Evolutionary conservation across 2,113 vertebrate genomes (phyloP), one percentile per base, ranked within the genome.

Genomic region (Phoenicopterus ruber): DNA sequence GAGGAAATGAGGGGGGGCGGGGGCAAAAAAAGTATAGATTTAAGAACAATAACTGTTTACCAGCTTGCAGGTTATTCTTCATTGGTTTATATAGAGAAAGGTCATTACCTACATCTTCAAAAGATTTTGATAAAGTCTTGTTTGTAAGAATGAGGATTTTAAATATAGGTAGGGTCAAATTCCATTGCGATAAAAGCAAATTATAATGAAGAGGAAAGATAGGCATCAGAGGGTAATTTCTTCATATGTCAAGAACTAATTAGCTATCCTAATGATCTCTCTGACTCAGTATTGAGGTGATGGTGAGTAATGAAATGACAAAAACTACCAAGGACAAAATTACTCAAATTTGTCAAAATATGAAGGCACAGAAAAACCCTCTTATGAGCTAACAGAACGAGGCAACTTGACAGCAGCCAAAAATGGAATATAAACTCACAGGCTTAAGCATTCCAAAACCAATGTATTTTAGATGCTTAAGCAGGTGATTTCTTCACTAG

Each of bases 191-290:
- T 36, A 88, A 88, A 96, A 86, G 26, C 11, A 58, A 86, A 67
- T 82, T 76, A 90, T 20, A 90, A 88, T 34, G 21, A 96, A 74
- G 38, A 74, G 15, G 36, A 90, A 84, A 86, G n/a, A 92, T 0
- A 78, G 47, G 61, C 55, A 92, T 71, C 61, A 63, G 57, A 86
- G 29, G 31, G 32, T 31, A 78, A 78, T 78, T 84, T 55, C 62
- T 59, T 93, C 78, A 47, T 36, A 88, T 76, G 65, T 95, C 81
- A 93, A 91, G 77, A 95, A 86, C 52, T 89, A 95, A 95, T 82
- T 94, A 94, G 49, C 32, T 93, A 79, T 54, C 40, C 44, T 84
- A 93, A 89, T 66, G 31, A 89, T 86, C 55, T 74, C 61, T 88
- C 63, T 82, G 93, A 93, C 31, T 96, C 78, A 90, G 54, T 49